A percentile compares a stretch with the other conserved stretches of the same genome.
Conservation (phyloP, 2,113 vertebrate genomes). For the Limanda limanda region DNA sequence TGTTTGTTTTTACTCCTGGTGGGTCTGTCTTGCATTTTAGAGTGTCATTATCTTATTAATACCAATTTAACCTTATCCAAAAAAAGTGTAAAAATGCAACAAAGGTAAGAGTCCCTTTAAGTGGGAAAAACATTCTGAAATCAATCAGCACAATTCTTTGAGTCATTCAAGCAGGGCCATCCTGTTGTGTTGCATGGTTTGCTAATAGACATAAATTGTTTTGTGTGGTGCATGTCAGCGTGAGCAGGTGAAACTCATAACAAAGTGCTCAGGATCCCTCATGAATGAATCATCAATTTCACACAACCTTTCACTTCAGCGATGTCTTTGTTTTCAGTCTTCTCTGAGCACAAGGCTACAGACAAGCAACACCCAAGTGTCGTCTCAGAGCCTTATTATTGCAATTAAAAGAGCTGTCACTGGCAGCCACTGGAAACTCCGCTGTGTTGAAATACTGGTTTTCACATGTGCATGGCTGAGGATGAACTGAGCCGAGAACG, state of each 20-base stretch:
- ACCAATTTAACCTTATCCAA: too few relatives aligned
- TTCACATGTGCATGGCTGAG: constrained; percentile 15
- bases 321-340: neutral
- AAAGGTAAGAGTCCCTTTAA: too few relatives aligned
- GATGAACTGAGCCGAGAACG: constrained; percentile 1
- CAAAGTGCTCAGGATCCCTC: neutral
- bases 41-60: too few relatives aligned
- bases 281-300: constrained; percentile 7
- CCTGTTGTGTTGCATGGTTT: neutral
- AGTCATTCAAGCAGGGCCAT: neutral
- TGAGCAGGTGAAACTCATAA: constrained; percentile 6
- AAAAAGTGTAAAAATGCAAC: too few relatives aligned
- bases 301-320: neutral
- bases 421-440: constrained; percentile 35
- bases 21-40: too few relatives aligned
- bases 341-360: neutral
- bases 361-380: too few relatives aligned
- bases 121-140: neutral
- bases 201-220: constrained; percentile 8
- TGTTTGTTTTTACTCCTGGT: too few relatives aligned
- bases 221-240: neutral
- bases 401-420: neutral
- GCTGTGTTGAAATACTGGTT: constrained; percentile 46
- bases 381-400: neutral
- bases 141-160: neutral